A percentile compares a stretch with the other conserved stretches of the same genome.
These are phyloP conservation scores for Gerris lacustris DNA, from an alignment of 2,888 invertebrate species.

Conservation along the genomic window DNA sequence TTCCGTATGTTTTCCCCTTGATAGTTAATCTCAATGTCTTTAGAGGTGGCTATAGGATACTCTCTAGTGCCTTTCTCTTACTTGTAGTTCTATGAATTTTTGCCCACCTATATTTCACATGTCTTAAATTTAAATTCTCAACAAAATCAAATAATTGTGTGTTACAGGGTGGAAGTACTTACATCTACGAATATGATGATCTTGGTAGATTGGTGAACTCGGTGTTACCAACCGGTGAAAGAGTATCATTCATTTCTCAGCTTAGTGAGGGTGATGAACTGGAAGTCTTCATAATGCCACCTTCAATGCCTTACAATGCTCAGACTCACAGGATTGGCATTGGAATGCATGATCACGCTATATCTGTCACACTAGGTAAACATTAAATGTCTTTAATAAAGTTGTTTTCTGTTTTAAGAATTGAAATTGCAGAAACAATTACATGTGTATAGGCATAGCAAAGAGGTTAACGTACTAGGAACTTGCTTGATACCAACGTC, in stretches of 20 bases:
- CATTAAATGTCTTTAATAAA: background rate
- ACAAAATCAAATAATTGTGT: no score
- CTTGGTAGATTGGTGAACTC: constrained; percentile 75
- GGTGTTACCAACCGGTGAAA: constrained; percentile 83
- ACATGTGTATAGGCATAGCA: no score
- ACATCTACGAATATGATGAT: constrained; percentile 82
- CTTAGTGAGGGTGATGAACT: constrained; percentile 64
- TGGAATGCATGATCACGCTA: constrained; percentile 44
- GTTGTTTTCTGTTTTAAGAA: background rate
- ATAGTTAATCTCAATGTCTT: no score
- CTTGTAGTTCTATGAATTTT: no score
- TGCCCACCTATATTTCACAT: no score
- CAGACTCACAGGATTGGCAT: constrained; percentile 27
- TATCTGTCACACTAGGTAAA: constrained; percentile 53
- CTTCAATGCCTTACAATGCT: constrained; percentile 27
- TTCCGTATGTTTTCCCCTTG: no score
- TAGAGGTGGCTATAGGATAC: no score
- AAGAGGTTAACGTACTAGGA: no score
- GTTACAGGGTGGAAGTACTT: constrained; percentile 64
- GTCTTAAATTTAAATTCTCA: no score
- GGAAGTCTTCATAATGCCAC: constrained; percentile 56
- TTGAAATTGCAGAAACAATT: background rate
- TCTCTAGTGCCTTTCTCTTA: no score
- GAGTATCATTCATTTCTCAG: constrained; percentile 63
- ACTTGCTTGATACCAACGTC: no score